These are phyloP conservation scores for Loris lydekkerianus DNA, from an alignment of 2,797 vertebrate genomes.

Conservation along the genomic window DNA sequence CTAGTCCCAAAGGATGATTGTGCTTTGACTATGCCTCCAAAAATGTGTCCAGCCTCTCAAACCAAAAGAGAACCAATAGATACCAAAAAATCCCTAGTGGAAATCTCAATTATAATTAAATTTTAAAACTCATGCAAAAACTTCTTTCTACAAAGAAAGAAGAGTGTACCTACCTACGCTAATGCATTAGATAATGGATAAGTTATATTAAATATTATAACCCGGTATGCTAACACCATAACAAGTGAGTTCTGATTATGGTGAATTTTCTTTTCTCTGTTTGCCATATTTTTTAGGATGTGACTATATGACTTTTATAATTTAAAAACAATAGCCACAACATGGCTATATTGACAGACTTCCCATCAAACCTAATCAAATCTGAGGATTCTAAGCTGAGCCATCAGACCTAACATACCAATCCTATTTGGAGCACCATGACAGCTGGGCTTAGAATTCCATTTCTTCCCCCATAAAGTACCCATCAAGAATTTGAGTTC, in stretches of 20 bases:
- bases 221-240: background rate
- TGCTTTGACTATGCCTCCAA: background rate
- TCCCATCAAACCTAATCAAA: conserved; percentile 36
- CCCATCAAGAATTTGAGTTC: background rate
- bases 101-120: conserved; percentile 56
- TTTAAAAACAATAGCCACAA: conserved; percentile 25
- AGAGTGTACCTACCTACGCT: background rate
- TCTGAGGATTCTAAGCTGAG: background rate
- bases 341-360: background rate
- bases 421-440: background rate
- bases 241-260: background rate
- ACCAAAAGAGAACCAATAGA: background rate
- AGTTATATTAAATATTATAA: background rate
- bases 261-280: conserved; percentile 11
- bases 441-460: background rate
- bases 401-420: background rate
- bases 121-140: conserved; percentile 36
- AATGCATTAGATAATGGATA: conserved; percentile 2
- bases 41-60: background rate
- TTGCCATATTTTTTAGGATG: background rate
- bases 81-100: background rate
- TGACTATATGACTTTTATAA: background rate
- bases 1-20: background rate
- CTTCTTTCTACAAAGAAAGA: conserved; percentile 1
- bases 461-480: background rate